Percentiles rank a stretch among this genome's conserved stretches.
phyloP scores from a whole-genome alignment of 1,140 invertebrate genomes.

The Papilio glaucus region DNA sequence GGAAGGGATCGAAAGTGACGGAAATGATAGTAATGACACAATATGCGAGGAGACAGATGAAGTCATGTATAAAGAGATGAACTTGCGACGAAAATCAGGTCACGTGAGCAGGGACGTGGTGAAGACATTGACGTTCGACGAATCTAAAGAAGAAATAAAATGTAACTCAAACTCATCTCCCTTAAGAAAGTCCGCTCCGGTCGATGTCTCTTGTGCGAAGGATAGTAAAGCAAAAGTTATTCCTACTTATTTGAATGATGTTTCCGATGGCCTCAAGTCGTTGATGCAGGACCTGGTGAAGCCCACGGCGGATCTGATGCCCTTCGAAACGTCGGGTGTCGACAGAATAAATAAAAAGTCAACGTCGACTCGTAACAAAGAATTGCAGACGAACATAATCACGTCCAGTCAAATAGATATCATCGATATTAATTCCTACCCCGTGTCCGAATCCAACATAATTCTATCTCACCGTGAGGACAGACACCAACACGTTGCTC shows the following conservation, averaged over 20 bases:
- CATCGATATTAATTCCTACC: constrained; percentile 53
- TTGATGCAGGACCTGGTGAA: constrained; percentile 71
- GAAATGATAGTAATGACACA: constrained; percentile 42
- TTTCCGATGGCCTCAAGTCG: constrained; percentile 66
- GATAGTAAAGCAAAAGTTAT: constrained; percentile 66
- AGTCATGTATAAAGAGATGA: constrained; percentile 28
- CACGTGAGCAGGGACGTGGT: constrained; percentile 65
- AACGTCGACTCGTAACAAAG: constrained; percentile 56
- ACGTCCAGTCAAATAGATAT: constrained; percentile 74
- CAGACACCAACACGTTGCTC: not conserved
- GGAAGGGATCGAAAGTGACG: constrained; percentile 3
- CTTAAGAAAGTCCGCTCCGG: constrained; percentile 64
- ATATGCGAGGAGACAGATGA: constrained; percentile 50
- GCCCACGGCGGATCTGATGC: constrained; percentile 56
- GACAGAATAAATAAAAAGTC: constrained; percentile 32
- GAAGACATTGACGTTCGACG: constrained; percentile 67
- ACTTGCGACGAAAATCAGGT: constrained; percentile 46
- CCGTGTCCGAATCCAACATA: constrained; percentile 43
- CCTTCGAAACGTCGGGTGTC: constrained; percentile 43
- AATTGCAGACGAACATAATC: constrained; percentile 66
- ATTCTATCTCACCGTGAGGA: not conserved
- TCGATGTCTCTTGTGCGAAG: constrained; percentile 58
- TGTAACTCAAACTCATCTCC: constrained; percentile 2
- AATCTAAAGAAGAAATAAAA: constrained; percentile 48
- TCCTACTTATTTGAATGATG: constrained; percentile 62